Base-by-base conservation (phyloP, 2,888 invertebrate species). In the Teleiodes luculella region DNA sequence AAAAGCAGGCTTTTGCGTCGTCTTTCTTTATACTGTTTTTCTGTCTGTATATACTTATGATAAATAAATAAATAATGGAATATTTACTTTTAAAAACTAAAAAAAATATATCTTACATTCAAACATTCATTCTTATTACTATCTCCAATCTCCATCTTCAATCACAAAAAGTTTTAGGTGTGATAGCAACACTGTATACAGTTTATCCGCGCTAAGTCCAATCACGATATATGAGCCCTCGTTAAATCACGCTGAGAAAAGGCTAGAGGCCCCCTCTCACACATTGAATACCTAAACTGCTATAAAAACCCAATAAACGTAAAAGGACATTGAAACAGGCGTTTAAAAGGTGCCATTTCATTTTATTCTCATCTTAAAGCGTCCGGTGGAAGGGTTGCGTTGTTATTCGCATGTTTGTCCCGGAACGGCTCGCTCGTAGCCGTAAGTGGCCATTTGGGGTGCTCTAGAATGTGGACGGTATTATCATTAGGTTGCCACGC, bases 321-420 rank as follows among this genome's bases (percentile, higher is more conserved):
- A 31, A 46, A 45, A 8, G 46, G 46, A 30, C 46, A 30, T 18
- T 46, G 30, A 46, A 46, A 46, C 30, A 31, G 31, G 30, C 46
- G 43, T 43, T 43, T 43, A 43, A 43, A 43, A 24, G 43, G 43
- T 43, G 24, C 24, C 43, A 43, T 43, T 43, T 43, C 28, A 18
- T 43, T 43, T 43, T 43, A 43, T 43, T n/a, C 43, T 43, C 43
- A 13, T 43, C 43, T 43, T n/a, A 43, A 39, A 43, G 24, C 20
- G 43, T 43, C 43, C 24, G 24, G 43, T 43, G 24, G 24, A 43
- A 43, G 24, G 43, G 24, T 43, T 43, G 24, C n/a, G 33, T 33
- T 33, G 10, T 11, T 33, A 33, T 43, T 20, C 43, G 18, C 4
- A n/a, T n/a, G 43, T 43, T 43, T 43, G 11, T 43, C 24, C 43